Base-by-base conservation (phyloP, 2,797 vertebrate species). In the Pogonophryne albipinna region DNA sequence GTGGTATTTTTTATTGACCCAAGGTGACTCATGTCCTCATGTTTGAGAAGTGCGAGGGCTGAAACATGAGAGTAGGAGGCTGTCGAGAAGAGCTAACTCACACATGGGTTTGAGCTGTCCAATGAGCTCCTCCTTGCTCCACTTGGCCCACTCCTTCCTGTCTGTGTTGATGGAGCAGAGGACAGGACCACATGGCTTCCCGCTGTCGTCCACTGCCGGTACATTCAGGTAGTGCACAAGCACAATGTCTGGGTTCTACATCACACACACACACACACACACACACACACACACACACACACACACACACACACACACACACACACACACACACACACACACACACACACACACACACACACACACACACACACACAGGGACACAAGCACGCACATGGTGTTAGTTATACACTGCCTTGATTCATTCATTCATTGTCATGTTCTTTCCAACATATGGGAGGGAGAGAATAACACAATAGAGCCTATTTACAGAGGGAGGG, bases 81-180 rank as follows among this genome's bases (percentile, higher is more conserved):
- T 65, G 27, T 42, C 3, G 64, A 67, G 70, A 64, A 58, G 70
- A 50, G 51, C 60, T 15, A 72, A 92, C 98, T 99, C 94, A 99
- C 98, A 99, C 98, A 99, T 99, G 6, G 98, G 98, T 64, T 99
- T 99, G 67, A 99, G 97, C 92, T 99, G 98, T 82, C 97, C 97
- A 20, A 99, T 97, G 69, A 99, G 97, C 80, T 99, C 98, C 87
- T 99, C 98, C 80, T 98, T 98, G 14, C 97, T 98, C 98, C 98
- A 99, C 90, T 99, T 99, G 3, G 97, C 98, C 98, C 98, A 99
- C 88, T 99, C 98, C 90, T 99, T 99, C 93, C 97, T 96, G 95
- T 98, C 98, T 3, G 97, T 99, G 95, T 99, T 99, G 94, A 99
- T 98, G 62, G 98, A 99, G 91, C 98, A 98, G 87, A 99, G 92